Conservation (phyloP, 2,888 invertebrate genomes). For the Acronicta alni region DNA sequence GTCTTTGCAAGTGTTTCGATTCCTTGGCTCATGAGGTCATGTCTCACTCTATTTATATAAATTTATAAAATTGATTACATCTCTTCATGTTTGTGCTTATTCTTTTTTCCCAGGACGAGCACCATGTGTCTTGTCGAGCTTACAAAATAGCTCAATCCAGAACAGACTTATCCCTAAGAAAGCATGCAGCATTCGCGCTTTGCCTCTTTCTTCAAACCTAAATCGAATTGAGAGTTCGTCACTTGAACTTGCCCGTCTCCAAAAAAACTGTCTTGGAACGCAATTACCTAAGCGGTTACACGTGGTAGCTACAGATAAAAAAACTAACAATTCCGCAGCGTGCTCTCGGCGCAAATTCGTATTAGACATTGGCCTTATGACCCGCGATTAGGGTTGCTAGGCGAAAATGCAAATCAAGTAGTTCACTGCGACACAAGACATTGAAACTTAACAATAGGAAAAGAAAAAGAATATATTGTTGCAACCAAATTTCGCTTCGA, state of each 20-base stretch:
- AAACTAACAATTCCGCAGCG: slow-evolving; percentile 33
- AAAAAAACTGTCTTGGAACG: slow-evolving; percentile 33
- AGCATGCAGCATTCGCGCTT: slow-evolving; percentile 14
- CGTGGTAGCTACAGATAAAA: slow-evolving; percentile 40
- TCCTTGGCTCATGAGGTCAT: too few relatives aligned
- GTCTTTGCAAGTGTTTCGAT: too few relatives aligned
- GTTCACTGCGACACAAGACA: slow-evolving; percentile 20
- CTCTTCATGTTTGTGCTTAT: too few relatives aligned
- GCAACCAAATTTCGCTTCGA: not conserved
- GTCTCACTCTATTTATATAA: too few relatives aligned
- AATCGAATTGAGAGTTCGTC: slow-evolving; percentile 16
- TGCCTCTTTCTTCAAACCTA: slow-evolving; percentile 19
- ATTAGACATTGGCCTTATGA: slow-evolving; percentile 60
- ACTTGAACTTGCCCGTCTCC: slow-evolving; percentile 35
- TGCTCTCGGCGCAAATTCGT: slow-evolving; percentile 31
- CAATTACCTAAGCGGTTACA: slow-evolving; percentile 48
- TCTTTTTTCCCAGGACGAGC: too few relatives aligned
- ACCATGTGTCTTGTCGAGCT: too few relatives aligned
- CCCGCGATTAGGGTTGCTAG: slow-evolving; percentile 48
- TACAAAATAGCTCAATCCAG: not conserved
- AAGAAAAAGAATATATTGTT: slow-evolving; percentile 12
- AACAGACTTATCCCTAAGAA: not conserved
- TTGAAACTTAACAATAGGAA: slow-evolving; percentile 20
- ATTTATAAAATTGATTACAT: too few relatives aligned
- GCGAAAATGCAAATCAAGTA: slow-evolving; percentile 35